phyloP scores from a whole-genome alignment of 2,113 vertebrate genomes.

The Callithrix jacchus region DNA sequence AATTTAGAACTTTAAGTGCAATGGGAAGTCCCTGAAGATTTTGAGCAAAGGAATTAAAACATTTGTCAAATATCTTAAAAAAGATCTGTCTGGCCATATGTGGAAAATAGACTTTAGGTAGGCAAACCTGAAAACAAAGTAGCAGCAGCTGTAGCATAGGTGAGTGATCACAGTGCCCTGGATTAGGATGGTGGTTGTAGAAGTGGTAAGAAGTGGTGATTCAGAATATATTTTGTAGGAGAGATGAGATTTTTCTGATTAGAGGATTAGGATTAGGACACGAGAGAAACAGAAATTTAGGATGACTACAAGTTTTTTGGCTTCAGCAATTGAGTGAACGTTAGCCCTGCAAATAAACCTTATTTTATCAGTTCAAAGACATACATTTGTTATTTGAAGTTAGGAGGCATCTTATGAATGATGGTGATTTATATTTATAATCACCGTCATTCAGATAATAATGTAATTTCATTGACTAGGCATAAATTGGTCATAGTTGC shows the following conservation, averaged over 20 bases:
- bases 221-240: background rate
- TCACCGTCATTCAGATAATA: background rate
- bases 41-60: background rate
- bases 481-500: background rate
- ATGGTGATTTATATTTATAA: background rate
- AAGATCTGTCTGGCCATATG: background rate
- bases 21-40: background rate
- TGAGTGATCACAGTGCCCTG: background rate
- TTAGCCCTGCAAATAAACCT: background rate
- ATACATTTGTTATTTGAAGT: background rate
- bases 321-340: background rate
- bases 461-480: background rate
- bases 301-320: background rate
- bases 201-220: background rate
- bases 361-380: background rate
- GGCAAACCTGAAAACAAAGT: background rate
- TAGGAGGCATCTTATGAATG: background rate
- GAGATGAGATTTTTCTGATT: background rate
- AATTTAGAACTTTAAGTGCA: background rate
- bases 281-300: background rate
- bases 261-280: background rate
- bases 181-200: background rate
- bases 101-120: background rate
- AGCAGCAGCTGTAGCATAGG: background rate
- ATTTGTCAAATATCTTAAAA: background rate